Base-by-base conservation (phyloP, 2,888 invertebrate species). In the Lacanobia oleracea region DNA sequence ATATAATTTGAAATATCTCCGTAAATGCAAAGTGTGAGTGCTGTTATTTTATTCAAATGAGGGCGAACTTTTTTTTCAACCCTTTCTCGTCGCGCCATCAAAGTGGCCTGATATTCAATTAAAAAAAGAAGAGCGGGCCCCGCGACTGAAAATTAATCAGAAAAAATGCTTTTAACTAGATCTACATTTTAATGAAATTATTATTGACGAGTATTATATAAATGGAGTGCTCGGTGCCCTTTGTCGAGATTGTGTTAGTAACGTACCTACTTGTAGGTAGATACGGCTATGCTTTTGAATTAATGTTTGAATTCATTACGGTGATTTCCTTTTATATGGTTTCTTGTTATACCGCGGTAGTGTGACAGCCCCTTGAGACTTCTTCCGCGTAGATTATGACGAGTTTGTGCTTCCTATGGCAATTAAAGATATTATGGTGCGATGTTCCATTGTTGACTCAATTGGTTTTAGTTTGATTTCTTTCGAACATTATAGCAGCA, bases 21-120 rank as follows among this genome's bases (percentile, higher is more conserved):
- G 96, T 95, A 95, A 96, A 96, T 95, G 96, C 95, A 95, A 95
- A 96, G 95, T 94, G 94, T 91, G 95, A 96, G 96, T 95, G 95
- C 95, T 95, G 96, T 96, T 96, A 96, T 96, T 96, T 96, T 96
- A 96, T 96, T 96, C 95, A 96, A 96, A 96, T 96, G 95, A 96
- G 96, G 94, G 92, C 90, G 92, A 95, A 94, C 93, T 95, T 95
- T 96, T 94, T 84, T 95, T 94, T 89, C 91, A 95, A 93, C 95
- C 96, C 93, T 94, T 95, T 95, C 94, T 92, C 94, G 91, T 88
- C 93, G 92, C 91, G 93, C 95, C 95, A 95, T 96, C 95, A 96
- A 96, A 96, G 95, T 95, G 96, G 95, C 96, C 94, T 94, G 95
- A 95, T 95, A 96, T 96, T 96, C 96, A 96, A 96, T 96, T 96